Evolutionary conservation across 2,797 vertebrate species (phyloP), one percentile per base, ranked within the genome.

Genomic region (Brachyrhaphis roseni): DNA sequence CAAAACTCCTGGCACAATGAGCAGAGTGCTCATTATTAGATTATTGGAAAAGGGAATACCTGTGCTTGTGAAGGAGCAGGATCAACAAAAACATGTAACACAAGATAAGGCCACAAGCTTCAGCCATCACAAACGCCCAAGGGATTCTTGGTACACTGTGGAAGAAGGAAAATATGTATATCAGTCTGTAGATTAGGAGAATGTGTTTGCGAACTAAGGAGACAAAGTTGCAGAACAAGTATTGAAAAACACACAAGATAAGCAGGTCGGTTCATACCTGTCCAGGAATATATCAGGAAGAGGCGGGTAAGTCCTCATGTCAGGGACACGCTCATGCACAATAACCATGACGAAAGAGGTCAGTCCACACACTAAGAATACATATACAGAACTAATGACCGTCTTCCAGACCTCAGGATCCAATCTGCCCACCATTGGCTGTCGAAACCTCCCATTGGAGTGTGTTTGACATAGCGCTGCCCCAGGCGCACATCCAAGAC

Each of bases 341-440:
- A 99, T 97, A 79, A 99, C 98, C 98, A 99, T 99, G 85, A 99
- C 96, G 1, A 98, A 97, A 0, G 98, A 98, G 0, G 98, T 99
- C 90, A 98, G 97, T 78, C 98, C 98, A 72, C 97, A 98, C 76
- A 99, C 98, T 77, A 97, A 95, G 88, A 98, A 96, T 51, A 98
- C 97, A 79, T 99, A 99, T 43, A 99, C 47, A 78, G 94, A 95
- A 84, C 97, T 97, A 82, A 99, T 81, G 84, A 97, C 88, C 0
- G 98, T 99, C 93, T 99, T 99, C 98, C 98, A 99, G 83, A 97
- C 97, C 88, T 99, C 98, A 0, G 98, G 98, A 93, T 99, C 97
- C 92, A 99, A 83, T 78, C 96, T 94, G 36, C 97, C 94, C 0
- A 92, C 49, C 80, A 92, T 86, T 68, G 97, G 96, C 85, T 97